Evolutionary conservation across 2,113 vertebrate species (phyloP), one percentile per base, ranked within the genome.

Genomic region (Orientallactaga bullata): DNA sequence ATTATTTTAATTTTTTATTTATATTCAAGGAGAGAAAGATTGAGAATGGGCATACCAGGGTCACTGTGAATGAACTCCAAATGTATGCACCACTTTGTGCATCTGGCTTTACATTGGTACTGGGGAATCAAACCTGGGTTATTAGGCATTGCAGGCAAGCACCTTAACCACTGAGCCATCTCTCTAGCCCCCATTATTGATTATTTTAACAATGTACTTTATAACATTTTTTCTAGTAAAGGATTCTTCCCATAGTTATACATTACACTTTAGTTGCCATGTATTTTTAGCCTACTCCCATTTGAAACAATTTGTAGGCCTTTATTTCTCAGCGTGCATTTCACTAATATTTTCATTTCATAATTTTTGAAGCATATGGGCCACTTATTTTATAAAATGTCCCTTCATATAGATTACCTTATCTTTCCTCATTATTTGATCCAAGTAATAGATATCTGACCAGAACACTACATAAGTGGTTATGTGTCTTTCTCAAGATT

Each of bases 311-410:
- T 91, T 94, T 32, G 10, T 74, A 88, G 78, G 32, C 9, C 61
- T 79, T 85, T 65, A 65, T 24, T 72, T 87, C 68, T 81, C 28
- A 47, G 66, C 66, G 28, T 68, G 28, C 42, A n/a, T 90, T 94
- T 89, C 42, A 42, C 80, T 23, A 82, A 55, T 84, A 88, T 94
- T 92, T 94, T 84, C 42, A 85, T 72, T 90, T 88, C 55, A 89
- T 71, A 92, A 74, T 82, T 94, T 88, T 74, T 63, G 47, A 94
- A 88, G 39, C 83, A 42, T 35, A 69, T 32, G 18, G 47, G 42
- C 3, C 11, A 65, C 10, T 88, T 92, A 80, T 77, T 85, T 95
- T 92, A 66, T 28, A 72, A 13, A 89, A 32, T 90, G 28, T 61
- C 42, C 47, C 35, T 88, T 79, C 47, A 73, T 69, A 79, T 1